These are phyloP conservation scores for Diarsia brunnea DNA, from an alignment of 2,888 invertebrate species.

Conservation along the genomic window DNA sequence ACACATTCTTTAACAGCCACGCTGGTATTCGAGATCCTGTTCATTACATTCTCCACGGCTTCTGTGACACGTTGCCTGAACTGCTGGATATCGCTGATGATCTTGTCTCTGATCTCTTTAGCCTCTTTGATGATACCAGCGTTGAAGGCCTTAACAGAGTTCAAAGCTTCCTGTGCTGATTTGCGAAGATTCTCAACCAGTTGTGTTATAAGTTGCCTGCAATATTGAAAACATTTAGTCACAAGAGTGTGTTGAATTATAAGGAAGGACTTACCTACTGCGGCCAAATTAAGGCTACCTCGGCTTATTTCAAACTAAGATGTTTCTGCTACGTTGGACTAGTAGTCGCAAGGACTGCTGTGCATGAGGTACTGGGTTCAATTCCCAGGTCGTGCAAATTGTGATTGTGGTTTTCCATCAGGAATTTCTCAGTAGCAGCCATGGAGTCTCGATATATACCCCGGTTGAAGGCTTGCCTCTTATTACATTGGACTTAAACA, in stretches of 20 bases:
- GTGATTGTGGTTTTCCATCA: too few species aligned
- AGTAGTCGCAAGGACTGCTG: too few species aligned
- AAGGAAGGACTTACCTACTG: neutral
- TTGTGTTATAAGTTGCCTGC: slow-evolving; percentile 78
- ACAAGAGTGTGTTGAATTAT: neutral
- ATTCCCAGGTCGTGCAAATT: too few species aligned
- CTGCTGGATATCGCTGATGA: slow-evolving; percentile 72
- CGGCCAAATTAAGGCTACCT: too few species aligned
- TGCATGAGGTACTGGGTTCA: too few species aligned
- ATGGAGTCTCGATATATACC: too few species aligned
- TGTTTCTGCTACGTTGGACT: too few species aligned
- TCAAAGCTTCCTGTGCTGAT: slow-evolving; percentile 77
- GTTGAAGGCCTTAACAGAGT: slow-evolving; percentile 76
- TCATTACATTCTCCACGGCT: slow-evolving; percentile 74
- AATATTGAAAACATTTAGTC: slow-evolving; percentile 25
- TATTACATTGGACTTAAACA: too few species aligned
- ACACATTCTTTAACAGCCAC: slow-evolving; percentile 77
- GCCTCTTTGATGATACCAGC: slow-evolving; percentile 75
- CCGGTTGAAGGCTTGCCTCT: too few species aligned
- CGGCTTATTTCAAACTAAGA: neutral
- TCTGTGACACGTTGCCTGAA: slow-evolving; percentile 73
- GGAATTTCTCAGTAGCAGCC: too few species aligned
- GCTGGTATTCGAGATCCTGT: slow-evolving; percentile 75
- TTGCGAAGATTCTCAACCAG: slow-evolving; percentile 75
- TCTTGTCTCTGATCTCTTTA: slow-evolving; percentile 68